Evolutionary conservation across 1,140 invertebrate species (phyloP), one percentile per base, ranked within the genome.

Genomic region (Aplysia californica): DNA sequence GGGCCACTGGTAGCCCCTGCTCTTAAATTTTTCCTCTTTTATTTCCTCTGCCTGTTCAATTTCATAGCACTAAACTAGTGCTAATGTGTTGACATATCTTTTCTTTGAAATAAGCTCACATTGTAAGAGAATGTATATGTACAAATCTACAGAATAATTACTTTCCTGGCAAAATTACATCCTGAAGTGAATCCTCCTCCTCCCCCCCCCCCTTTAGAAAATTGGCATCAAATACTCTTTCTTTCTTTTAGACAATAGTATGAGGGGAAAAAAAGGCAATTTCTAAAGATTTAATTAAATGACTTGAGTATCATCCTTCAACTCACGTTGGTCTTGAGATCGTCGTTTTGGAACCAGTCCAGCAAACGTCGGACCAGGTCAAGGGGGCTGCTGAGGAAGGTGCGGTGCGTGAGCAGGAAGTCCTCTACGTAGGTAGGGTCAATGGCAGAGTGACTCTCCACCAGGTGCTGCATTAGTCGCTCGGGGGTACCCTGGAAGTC

Each of bases 391-490:
- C 94, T 92, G 75, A 99, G 95, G 87, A 99, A 99, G 5, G 96
- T 98, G 81, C 98, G 92, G 89, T 99, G 97, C 15, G 98, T 99
- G n/a, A 99, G 92, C 31, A 99, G 92, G 87, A 99, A 99, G 90
- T 99, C 98, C 90, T 99, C 97, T 23, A 99, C 95, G 91, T 98
- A 99, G 15, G 96, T 98, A 5, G 97, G 96, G 91, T 99, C 98
- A 26, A 95, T 95, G 80, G 94, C 92, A 41, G 95, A 95, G 73
- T 88, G 85, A 88, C 98, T 97, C 90, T 98, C 96, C 35, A 99
- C 94, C 26, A 99, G 91, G 87, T 99, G 97, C 70, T 94, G 91
- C 93, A 99, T 96, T 39, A 99, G 91, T 64, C 95, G 93, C 80
- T 98, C 96, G 0, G 96, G 92, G 44, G 97, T 97, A 2, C 96